Evolutionary conservation across 2,113 vertebrate species (phyloP).

Genomic region (Merops nubicus): DNA sequence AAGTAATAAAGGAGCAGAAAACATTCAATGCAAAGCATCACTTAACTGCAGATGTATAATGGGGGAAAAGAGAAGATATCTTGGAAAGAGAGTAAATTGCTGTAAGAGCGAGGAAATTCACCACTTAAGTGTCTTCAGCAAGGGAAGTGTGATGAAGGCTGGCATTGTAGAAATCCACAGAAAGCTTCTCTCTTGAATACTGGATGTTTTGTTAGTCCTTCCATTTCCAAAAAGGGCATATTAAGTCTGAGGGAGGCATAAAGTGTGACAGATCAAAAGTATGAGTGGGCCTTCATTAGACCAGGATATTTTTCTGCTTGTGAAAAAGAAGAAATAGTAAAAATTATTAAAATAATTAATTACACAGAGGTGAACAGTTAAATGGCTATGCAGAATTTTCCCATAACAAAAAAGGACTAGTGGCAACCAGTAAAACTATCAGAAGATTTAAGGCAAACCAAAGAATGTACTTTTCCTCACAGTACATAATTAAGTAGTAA

Average conservation of each 20-base stretch:
- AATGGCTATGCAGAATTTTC: background rate
- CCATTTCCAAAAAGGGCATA: background rate
- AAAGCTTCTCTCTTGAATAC: background rate
- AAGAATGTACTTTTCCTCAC: background rate
- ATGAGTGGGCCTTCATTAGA: background rate
- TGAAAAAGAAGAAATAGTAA: background rate
- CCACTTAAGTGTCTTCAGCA: background rate
- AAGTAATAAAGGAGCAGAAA: conserved; percentile 11
- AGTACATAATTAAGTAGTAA: background rate
- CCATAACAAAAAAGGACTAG: background rate
- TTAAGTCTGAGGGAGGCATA: background rate
- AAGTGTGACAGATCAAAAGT: background rate
- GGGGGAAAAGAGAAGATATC: background rate
- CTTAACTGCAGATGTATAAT: background rate
- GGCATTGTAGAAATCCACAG: background rate
- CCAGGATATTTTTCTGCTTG: background rate
- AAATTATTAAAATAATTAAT: background rate
- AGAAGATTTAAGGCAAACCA: background rate
- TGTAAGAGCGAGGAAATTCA: background rate
- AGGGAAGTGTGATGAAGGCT: background rate
- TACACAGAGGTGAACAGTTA: background rate
- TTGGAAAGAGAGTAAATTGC: background rate
- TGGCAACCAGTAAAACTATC: background rate
- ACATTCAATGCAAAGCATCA: background rate
- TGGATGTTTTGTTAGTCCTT: background rate